Percentiles rank a stretch among this genome's conserved stretches.
phyloP scores from a whole-genome alignment of 2,113 vertebrate species.

The Chaetodon trifascialis region DNA sequence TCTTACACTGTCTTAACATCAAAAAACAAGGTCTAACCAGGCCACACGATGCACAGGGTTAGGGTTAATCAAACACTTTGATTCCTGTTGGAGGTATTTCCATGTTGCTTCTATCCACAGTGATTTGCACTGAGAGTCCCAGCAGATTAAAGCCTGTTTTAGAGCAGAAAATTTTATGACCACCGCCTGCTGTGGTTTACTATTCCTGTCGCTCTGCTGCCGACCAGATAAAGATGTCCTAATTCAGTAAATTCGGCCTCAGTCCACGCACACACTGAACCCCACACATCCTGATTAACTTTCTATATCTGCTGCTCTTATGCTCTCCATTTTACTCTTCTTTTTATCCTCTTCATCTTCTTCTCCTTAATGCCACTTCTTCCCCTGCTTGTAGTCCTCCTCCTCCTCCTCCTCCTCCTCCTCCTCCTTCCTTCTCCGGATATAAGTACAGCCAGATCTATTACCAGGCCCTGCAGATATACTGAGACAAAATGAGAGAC shows the following conservation, averaged over 20 bases:
- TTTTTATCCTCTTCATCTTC: conserved; percentile 52
- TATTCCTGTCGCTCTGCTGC: conserved; percentile 51
- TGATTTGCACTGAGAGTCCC: conserved; percentile 33
- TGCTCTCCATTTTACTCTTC: conserved; percentile 49
- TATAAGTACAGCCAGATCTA: conserved; percentile 78
- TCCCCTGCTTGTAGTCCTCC: conserved; percentile 34
- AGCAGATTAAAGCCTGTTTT: conserved; percentile 47
- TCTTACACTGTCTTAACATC: too few species aligned
- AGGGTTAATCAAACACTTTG: conserved; percentile 18
- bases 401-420: conserved; percentile 36
- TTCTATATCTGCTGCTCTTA: conserved; percentile 57
- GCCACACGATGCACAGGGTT: conserved; percentile 9
- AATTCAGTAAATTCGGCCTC: conserved; percentile 58
- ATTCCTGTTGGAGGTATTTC: conserved; percentile 1
- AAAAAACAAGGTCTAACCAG: background rate
- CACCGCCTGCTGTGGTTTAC: conserved; percentile 49
- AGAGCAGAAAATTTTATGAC: conserved; percentile 30
- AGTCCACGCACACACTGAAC: conserved; percentile 34
- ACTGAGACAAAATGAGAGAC: conserved; percentile 89
- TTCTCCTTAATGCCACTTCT: conserved; percentile 41
- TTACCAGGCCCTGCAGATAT: conserved; percentile 84
- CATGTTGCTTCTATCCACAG: background rate
- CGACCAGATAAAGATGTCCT: conserved; percentile 62
- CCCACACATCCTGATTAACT: conserved; percentile 65
- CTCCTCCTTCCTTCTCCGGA: conserved; percentile 63